Evolutionary conservation across 2,888 invertebrate species (phyloP).

Genomic region (Scaeva pyrastri): DNA sequence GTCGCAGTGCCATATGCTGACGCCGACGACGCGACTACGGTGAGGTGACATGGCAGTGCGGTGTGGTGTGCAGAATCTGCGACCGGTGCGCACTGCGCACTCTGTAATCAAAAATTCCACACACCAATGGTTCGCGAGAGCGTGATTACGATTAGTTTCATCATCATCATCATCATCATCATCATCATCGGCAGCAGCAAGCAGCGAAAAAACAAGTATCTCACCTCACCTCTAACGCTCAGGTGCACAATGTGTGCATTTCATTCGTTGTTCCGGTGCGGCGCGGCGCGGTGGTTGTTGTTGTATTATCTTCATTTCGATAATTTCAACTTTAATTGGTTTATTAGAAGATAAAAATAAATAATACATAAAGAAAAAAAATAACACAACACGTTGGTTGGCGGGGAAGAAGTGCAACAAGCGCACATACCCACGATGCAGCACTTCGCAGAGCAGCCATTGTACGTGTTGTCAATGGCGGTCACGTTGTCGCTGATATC

Average conservation of each 20-base stretch:
- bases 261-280: conserved; percentile 5
- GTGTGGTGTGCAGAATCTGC: background rate
- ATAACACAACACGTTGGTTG: background rate
- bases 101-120: conserved; percentile 74
- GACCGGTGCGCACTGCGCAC: conserved; percentile 14
- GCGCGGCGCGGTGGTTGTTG: background rate
- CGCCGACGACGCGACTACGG: background rate
- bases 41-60: background rate
- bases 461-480: conserved; percentile 74
- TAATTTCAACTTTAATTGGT: conserved; percentile 72
- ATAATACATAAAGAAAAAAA: background rate
- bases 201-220: conserved; percentile 60
- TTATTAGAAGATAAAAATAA: conserved; percentile 48
- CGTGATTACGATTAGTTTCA: conserved; percentile 75
- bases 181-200: too few relatives aligned
- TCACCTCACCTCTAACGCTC: conserved; percentile 73
- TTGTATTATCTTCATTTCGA: conserved; percentile 38
- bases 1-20: background rate
- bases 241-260: conserved; percentile 60
- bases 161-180: conserved; percentile 33
- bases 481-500: conserved; percentile 73
- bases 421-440: conserved; percentile 43
- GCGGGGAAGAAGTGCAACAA: conserved; percentile 19
- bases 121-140: conserved; percentile 42
- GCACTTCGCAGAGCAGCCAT: conserved; percentile 45